Evolutionary conservation across 2,797 vertebrate species (phyloP), one percentile per base, ranked within the genome.

Genomic region (Lithobates pipiens): DNA sequence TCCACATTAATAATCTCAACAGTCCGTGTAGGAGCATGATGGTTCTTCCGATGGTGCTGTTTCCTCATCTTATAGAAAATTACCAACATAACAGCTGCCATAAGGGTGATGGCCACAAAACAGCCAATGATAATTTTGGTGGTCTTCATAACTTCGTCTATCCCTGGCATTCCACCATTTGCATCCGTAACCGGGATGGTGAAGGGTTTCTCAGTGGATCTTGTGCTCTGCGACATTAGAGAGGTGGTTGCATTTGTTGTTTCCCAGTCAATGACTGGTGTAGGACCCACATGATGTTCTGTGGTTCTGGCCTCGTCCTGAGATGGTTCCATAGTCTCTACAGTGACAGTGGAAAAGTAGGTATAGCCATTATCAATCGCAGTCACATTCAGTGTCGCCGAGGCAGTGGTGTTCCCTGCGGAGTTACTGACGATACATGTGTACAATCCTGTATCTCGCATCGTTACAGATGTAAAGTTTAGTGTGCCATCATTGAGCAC

Each of bases 61-160:
- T 99, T 99, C 88, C 98, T 96, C 98, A 99, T 99, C 95, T 99
- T 99, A 95, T 99, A 99, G 95, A 99, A 99, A 92, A 99, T 99
- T 75, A 99, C 98, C 88, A 99, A 93, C 98, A 99, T 99, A 91
- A 99, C 98, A 1, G 98, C 98, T 67, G 98, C 98, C 98, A 99
- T 99, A 9, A 99, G 97, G 2, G 98, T 99, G 91, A 99, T 99
- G 90, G 98, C 98, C 88, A 99, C 98, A 88, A 99, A 99, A 95
- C 98, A 99, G 91, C 98, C 98, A 85, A 99, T 99, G 89, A 99
- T 99, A 92, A 99, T 99, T 95, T 99, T 99, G 88, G 98, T 99
- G 61, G 98, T 99, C 93, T 99, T 99, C 98, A 99, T 99, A 86
- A 99, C 98, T 93, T 99, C 98, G 87, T 99, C 98, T 85, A 99